Evolutionary conservation across 2,888 invertebrate species (phyloP), one percentile per base, ranked within the genome.

Genomic region (Dryobotodes eremita): DNA sequence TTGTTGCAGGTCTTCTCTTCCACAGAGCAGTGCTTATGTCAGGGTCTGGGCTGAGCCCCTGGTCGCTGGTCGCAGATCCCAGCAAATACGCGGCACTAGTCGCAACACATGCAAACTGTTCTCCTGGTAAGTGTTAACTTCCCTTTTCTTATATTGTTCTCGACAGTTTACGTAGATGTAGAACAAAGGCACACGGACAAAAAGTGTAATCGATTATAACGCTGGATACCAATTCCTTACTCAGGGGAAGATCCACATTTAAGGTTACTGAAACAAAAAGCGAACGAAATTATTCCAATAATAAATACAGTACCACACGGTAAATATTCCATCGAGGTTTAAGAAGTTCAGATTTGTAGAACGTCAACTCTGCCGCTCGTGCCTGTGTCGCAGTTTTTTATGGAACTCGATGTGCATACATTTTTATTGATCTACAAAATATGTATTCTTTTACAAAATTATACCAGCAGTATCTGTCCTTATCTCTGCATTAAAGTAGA

Each of bases 1-100:
- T 95, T 95, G 92, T 97, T 97, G 8, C 97, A 99, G 99, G 98
- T 91, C 97, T 98, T 64, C 97, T 99, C 72, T 99, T 99, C 95
- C 99, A 99, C 94, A 98, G 99, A 87, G 99, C 98, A 59, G 98
- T 99, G 80, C 97, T 99, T 84, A 99, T 99, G 98, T 99, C 99
- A 66, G 99, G 99, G 20, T 99, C 99, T 10, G 99, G 99, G 0
- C 97, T 99, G 77, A 98, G 98, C 81, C 98, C 99, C 1, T 98
- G 99, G 98, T 98, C 99, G 3, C 95, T 99, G 86, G 98, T 98
- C 66, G 98, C 98, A 80, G 98, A 98, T 91, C 98, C 98, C 15
- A 98, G 98, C 88, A 98, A 98, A 93, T 98, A 98, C 92, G 98
- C 99, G 26, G 98, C 98, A 77, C 98, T 98, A 93, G 98, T 99